Evolutionary conservation across 2,888 invertebrate genomes (phyloP).

Genomic region (Harpalus rubripes): DNA sequence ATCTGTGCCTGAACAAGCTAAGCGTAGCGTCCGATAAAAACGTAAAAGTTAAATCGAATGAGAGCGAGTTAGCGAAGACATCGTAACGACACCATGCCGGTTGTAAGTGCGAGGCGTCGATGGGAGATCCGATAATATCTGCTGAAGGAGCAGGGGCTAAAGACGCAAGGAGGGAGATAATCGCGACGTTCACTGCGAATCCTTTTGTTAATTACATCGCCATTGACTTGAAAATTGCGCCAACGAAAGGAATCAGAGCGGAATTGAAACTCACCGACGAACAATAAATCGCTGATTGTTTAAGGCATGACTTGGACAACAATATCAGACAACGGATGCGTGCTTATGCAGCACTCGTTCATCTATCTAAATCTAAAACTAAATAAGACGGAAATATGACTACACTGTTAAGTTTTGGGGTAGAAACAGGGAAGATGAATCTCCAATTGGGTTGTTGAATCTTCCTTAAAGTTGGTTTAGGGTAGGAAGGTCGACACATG

Average conservation of each 20-base stretch:
- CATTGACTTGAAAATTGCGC: slow-evolving; percentile 67
- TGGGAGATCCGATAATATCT: slow-evolving; percentile 55
- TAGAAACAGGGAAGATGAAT: too few species aligned
- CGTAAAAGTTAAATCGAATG: slow-evolving; percentile 64
- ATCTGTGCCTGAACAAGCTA: background rate
- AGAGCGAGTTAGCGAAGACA: slow-evolving; percentile 53
- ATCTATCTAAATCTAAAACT: background rate
- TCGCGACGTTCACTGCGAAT: slow-evolving; percentile 56
- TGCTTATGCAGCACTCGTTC: slow-evolving; percentile 1
- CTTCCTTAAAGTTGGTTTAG: too few species aligned
- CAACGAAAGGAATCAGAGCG: slow-evolving; percentile 65
- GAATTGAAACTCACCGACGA: slow-evolving; percentile 64
- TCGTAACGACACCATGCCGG: slow-evolving; percentile 45
- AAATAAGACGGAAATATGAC: too few species aligned
- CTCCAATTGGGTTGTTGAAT: too few species aligned
- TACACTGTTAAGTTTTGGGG: too few species aligned
- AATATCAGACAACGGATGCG: background rate
- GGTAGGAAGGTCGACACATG: too few species aligned
- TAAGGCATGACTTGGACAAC: slow-evolving; percentile 39
- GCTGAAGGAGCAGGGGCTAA: background rate
- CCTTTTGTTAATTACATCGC: slow-evolving; percentile 67
- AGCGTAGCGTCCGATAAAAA: slow-evolving; percentile 56
- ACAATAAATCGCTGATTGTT: slow-evolving; percentile 67
- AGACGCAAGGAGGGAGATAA: slow-evolving; percentile 14
- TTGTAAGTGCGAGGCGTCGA: slow-evolving; percentile 46